Evolutionary conservation across 2,113 vertebrate genomes (phyloP).

Genomic region (Lasiurus cinereus): DNA sequence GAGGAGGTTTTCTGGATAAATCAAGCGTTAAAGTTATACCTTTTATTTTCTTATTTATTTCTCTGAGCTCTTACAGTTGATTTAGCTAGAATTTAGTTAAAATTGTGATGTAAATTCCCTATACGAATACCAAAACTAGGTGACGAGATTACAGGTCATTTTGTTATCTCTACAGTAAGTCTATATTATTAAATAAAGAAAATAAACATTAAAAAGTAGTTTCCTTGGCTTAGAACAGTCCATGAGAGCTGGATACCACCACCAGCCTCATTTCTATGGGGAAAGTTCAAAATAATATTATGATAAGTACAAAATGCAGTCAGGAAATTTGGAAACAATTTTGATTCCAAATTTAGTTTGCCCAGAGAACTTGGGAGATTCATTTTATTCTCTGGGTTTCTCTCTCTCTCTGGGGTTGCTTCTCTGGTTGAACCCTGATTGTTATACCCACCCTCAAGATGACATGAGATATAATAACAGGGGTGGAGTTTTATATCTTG

Average conservation of each 20-base stretch:
- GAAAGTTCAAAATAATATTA: neutral
- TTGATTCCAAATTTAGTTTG: slow-evolving; percentile 4
- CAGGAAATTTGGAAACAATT: neutral
- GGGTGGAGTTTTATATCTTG: neutral
- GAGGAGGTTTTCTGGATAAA: neutral
- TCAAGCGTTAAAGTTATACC: neutral
- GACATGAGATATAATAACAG: neutral
- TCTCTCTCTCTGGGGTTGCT: neutral
- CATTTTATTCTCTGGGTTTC: slow-evolving; percentile 25
- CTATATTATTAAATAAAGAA: neutral
- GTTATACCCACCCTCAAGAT: neutral
- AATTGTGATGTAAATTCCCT: neutral
- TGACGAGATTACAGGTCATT: neutral
- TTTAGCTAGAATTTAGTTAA: neutral
- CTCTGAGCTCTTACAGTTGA: neutral
- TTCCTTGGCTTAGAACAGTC: neutral
- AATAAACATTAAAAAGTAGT: neutral
- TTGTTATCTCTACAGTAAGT: neutral
- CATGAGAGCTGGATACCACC: neutral
- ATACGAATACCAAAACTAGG: neutral
- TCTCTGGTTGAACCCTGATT: neutral
- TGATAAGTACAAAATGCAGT: neutral
- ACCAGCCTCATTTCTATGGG: neutral
- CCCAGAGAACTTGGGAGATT: slow-evolving; percentile 45
- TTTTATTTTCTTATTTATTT: neutral